Percentiles rank a stretch among this genome's conserved stretches.
Conservation (phyloP, 2,888 invertebrate species). For the Brachyptera risi region DNA sequence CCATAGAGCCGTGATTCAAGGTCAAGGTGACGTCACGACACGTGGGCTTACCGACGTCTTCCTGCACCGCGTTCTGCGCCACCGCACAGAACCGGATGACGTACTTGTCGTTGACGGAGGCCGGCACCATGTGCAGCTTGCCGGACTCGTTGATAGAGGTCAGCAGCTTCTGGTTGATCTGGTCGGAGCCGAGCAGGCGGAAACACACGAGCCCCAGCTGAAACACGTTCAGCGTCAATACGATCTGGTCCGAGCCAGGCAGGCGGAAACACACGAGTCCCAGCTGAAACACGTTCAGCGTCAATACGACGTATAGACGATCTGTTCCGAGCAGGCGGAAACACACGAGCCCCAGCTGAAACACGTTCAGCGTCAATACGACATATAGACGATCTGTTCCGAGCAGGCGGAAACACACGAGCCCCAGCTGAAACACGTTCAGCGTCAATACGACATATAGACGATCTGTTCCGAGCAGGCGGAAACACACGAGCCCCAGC, state of each 20-base stretch:
- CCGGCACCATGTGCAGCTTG: slow-evolving; percentile 95
- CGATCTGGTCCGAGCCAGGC: slow-evolving; percentile 61
- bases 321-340: no score
- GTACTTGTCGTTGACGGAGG: slow-evolving; percentile 82
- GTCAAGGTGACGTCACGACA: no score
- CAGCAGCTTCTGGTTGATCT: slow-evolving; percentile 82
- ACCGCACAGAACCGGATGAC: slow-evolving; percentile 94
- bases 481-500: no score
- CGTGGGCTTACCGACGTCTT: slow-evolving; percentile 75
- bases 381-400: slow-evolving; percentile 65
- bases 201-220: slow-evolving; percentile 91
- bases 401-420: slow-evolving; percentile 87
- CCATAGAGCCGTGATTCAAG: no score
- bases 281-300: no score
- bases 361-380: no score
- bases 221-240: no score
- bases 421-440: slow-evolving; percentile 84
- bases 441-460: no score
- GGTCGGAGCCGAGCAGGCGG: slow-evolving; percentile 69
- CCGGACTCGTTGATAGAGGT: slow-evolving; percentile 93
- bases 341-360: no score
- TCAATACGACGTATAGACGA: no score
- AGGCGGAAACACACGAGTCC: slow-evolving; percentile 90
- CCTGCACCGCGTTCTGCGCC: slow-evolving; percentile 81
- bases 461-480: no score